A percentile compares a stretch with the other conserved stretches of the same genome.
Evolutionary conservation across 2,888 invertebrate species (phyloP).

Genomic region (Cosmorhoe ocellata): DNA sequence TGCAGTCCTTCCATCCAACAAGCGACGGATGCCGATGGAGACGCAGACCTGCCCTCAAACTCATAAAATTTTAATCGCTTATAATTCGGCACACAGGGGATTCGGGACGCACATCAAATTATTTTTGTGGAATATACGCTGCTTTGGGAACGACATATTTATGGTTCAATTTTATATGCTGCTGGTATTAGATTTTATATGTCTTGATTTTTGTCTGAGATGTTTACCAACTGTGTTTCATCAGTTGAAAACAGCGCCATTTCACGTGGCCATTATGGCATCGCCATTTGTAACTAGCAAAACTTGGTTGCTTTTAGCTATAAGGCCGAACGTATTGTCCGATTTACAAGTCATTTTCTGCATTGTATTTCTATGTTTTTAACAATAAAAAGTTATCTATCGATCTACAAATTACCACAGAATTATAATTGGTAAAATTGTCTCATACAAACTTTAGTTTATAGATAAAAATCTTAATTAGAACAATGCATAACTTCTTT

Average conservation of each 20-base stretch:
- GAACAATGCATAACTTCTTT: neutral
- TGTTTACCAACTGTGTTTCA: neutral
- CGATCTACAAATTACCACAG: no score
- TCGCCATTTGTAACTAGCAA: no score
- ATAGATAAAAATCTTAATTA: no score
- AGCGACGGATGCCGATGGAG: neutral
- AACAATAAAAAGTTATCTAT: no score
- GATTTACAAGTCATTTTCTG: no score
- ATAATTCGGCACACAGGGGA: slow-evolving; percentile 25
- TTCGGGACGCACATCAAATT: slow-evolving; percentile 31
- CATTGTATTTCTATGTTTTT: no score
- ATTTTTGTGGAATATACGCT: slow-evolving; percentile 27
- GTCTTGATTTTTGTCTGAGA: slow-evolving; percentile 18
- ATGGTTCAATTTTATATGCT: slow-evolving; percentile 23
- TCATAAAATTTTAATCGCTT: slow-evolving; percentile 40
- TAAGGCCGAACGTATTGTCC: no score
- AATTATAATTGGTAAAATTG: no score
- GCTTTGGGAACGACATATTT: slow-evolving; percentile 21
- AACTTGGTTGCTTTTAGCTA: no score
- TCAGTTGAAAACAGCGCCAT: neutral
- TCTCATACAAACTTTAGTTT: no score
- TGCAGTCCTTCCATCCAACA: neutral
- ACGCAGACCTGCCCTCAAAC: slow-evolving; percentile 24
- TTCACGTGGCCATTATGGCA: no score
- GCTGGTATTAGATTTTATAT: slow-evolving; percentile 16